Evolutionary conservation across 2,797 vertebrate genomes (phyloP).

Genomic region (Sphaeramia orbicularis): DNA sequence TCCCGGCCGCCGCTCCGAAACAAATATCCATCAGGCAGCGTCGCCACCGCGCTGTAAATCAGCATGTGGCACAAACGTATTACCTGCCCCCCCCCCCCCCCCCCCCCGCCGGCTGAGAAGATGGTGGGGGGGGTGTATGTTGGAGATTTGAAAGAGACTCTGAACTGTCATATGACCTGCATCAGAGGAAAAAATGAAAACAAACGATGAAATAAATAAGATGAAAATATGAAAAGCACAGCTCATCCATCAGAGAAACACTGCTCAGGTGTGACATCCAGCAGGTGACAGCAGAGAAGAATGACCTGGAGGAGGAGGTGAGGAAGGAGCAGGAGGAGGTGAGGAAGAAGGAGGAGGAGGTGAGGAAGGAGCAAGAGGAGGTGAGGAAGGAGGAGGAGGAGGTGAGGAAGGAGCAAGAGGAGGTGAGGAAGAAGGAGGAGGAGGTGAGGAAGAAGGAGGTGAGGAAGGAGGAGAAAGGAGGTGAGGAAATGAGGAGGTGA

Average conservation of each 20-base stretch:
- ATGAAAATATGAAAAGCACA: conserved; percentile 77
- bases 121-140: conserved; percentile 36
- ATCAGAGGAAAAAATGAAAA: conserved; percentile 80
- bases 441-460: neutral
- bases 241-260: conserved; percentile 72
- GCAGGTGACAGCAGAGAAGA: conserved; percentile 67
- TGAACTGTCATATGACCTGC: conserved; percentile 82
- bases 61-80: conserved; percentile 66
- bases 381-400: neutral
- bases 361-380: neutral
- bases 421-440: neutral
- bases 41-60: conserved; percentile 62
- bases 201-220: conserved; percentile 78
- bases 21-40: conserved; percentile 59
- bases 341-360: neutral
- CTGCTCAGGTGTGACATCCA: conserved; percentile 80
- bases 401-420: neutral
- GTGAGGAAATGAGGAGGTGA: too few species aligned
- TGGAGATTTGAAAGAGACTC: conserved; percentile 72
- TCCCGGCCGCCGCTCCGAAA: conserved; percentile 46
- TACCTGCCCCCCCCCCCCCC: conserved; percentile 47
- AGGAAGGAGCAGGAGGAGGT: neutral
- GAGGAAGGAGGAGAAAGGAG: neutral
- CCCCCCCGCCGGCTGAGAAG: conserved; percentile 24
- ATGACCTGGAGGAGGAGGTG: conserved; percentile 43